These are phyloP conservation scores for Piprites chloris DNA, from an alignment of 2,113 vertebrate genomes.

Conservation along the genomic window DNA sequence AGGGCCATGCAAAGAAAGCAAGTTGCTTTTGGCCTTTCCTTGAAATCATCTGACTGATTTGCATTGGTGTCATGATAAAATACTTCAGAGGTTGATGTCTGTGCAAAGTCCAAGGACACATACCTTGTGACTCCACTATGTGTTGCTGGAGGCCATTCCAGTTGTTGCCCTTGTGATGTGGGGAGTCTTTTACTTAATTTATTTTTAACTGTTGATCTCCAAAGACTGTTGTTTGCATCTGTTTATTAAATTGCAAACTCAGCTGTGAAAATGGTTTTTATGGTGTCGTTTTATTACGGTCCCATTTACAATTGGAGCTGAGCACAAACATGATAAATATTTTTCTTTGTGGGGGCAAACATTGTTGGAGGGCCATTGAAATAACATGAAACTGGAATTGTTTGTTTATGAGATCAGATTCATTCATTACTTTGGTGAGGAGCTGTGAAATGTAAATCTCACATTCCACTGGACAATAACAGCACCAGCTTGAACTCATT, in stretches of 20 bases:
- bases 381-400: conserved; percentile 65
- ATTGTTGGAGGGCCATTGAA: conserved; percentile 64
- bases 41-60: conserved; percentile 23
- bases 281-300: conserved; percentile 63
- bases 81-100: not conserved
- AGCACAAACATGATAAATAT: conserved; percentile 74
- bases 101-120: conserved; percentile 6
- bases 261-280: conserved; percentile 77
- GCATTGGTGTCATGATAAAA: not conserved
- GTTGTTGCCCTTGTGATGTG: conserved; percentile 22
- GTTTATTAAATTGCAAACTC: conserved; percentile 75
- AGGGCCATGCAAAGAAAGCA: not conserved
- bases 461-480: conserved; percentile 73
- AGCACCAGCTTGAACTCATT: conserved; percentile 72
- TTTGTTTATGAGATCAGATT: conserved; percentile 75
- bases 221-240: conserved; percentile 70
- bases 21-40: not conserved
- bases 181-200: conserved; percentile 57
- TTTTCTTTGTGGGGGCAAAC: conserved; percentile 70
- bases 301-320: conserved; percentile 54
- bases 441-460: conserved; percentile 79
- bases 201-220: conserved; percentile 71
- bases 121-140: not conserved
- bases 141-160: conserved; percentile 36
- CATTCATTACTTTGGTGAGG: conserved; percentile 74